Evolutionary conservation across 1,140 invertebrate genomes (phyloP).

Genomic region (Nomia melanderi): DNA sequence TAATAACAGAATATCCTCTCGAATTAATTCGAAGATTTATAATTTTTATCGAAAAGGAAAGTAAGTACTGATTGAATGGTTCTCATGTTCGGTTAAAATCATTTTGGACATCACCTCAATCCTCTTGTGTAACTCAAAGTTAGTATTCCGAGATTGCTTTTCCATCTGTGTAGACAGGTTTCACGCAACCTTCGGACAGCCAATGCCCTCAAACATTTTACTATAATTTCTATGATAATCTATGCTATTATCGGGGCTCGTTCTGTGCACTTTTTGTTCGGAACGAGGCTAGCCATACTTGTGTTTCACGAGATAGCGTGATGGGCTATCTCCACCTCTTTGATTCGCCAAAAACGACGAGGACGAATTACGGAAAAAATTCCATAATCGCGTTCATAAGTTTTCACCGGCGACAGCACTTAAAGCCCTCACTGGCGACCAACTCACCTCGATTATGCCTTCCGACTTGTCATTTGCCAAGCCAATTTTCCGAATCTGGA

Average conservation of each 20-base stretch:
- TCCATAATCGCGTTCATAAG: constrained; percentile 15
- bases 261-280: constrained; percentile 15
- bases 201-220: constrained; percentile 11
- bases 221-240: constrained; percentile 54
- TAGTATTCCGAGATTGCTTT: not conserved
- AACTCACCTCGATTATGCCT: constrained; percentile 40
- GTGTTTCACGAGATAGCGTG: not conserved
- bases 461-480: constrained; percentile 1
- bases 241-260: constrained; percentile 27
- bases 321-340: not conserved
- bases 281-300: not conserved
- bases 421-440: not conserved
- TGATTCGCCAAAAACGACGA: not conserved
- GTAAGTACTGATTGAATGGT: too few relatives aligned
- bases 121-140: not conserved
- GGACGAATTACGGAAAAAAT: constrained; percentile 11
- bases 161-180: not conserved
- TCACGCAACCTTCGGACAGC: constrained; percentile 8
- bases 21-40: not conserved
- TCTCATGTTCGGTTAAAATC: too few relatives aligned
- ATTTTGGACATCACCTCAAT: not conserved
- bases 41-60: not conserved
- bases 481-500: constrained; percentile 31
- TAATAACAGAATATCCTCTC: not conserved
- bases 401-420: constrained; percentile 37